These are phyloP conservation scores for Platysternon megacephalum DNA, from an alignment of 2,113 vertebrate genomes.

Conservation along the genomic window DNA sequence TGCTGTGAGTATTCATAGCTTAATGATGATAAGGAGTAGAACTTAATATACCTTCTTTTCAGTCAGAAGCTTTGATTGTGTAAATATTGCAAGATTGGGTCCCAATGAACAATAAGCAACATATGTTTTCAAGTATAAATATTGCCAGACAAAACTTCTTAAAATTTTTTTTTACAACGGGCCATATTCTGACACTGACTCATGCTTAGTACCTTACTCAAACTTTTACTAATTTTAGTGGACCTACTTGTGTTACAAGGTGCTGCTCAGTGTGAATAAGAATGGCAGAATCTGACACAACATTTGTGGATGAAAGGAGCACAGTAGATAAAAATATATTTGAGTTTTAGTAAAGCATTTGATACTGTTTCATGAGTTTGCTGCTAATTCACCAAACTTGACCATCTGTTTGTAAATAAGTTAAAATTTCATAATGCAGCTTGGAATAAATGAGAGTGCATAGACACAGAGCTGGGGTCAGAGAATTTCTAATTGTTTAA, in stretches of 20 bases:
- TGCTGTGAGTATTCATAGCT: neutral
- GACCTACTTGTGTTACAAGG: neutral
- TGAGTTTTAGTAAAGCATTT: neutral
- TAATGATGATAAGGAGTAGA: neutral
- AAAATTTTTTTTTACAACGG: neutral
- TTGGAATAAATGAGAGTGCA: neutral
- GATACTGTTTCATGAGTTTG: neutral
- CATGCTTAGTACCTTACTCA: neutral
- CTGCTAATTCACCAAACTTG: neutral
- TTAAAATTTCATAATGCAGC: neutral
- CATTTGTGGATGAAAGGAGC: neutral
- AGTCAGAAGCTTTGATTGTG: neutral
- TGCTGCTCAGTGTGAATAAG: neutral
- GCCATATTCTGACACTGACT: neutral
- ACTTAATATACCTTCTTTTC: neutral
- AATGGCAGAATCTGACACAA: neutral
- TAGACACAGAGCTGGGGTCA: neutral
- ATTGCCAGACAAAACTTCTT: neutral
- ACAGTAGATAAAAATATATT: neutral
- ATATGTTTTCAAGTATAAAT: neutral
- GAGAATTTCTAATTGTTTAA: neutral
- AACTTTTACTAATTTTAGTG: neutral
- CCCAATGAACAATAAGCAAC: neutral
- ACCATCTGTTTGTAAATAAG: neutral
- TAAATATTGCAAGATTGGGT: neutral